A percentile compares a stretch with the other conserved stretches of the same genome.
Conservation (phyloP, 1,140 invertebrate species). For the Drosophila repletoides region DNA sequence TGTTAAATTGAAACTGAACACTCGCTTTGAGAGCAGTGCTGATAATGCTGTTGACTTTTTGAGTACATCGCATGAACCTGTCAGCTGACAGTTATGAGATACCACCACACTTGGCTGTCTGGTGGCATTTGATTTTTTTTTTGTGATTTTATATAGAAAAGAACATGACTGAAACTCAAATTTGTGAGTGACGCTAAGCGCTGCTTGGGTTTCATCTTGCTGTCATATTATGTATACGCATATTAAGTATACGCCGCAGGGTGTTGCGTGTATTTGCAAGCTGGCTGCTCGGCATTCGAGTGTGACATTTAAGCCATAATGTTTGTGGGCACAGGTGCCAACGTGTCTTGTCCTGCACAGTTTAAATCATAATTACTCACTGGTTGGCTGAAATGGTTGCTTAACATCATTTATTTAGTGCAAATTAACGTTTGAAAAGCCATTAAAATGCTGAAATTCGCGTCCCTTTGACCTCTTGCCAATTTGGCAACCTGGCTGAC, state of each 20-base stretch:
- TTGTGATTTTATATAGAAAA: background rate
- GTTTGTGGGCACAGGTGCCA: background rate
- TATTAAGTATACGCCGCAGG: constrained; percentile 23
- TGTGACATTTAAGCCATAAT: constrained; percentile 2
- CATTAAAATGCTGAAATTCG: constrained; percentile 25
- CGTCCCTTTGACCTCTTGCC: too few relatives aligned
- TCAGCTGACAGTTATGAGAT: background rate
- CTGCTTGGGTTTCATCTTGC: constrained; percentile 6
- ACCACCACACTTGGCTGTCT: constrained; percentile 2
- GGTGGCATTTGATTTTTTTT: background rate
- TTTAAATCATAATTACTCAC: constrained; percentile 18
- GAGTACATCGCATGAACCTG: constrained; percentile 9
- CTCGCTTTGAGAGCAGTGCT: background rate
- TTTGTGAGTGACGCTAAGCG: constrained; percentile 23
- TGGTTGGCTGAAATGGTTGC: background rate
- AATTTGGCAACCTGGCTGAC: too few relatives aligned
- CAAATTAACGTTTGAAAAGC: constrained; percentile 14
- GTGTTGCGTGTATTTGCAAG: background rate
- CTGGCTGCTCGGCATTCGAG: background rate
- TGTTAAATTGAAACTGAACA: background rate
- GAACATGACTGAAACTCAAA: background rate
- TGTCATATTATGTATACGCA: constrained; percentile 42
- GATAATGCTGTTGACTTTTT: constrained; percentile 4
- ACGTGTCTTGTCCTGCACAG: background rate
- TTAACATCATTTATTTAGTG: constrained; percentile 4